phyloP scores from a whole-genome alignment of 2,888 invertebrate species.

The Malachius bipustulatus region DNA sequence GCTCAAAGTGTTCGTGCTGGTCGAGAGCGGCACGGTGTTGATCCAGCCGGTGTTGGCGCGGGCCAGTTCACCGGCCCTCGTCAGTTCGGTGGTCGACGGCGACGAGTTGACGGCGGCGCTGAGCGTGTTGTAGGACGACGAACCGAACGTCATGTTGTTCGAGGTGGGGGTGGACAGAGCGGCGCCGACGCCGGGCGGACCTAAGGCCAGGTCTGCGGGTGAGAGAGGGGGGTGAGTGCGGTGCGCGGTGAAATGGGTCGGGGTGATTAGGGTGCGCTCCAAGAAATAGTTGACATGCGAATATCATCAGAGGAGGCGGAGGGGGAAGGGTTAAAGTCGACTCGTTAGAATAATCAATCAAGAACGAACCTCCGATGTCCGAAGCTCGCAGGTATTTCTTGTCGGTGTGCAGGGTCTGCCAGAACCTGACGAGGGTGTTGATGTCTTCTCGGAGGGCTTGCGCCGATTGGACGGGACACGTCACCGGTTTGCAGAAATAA shows the following conservation, averaged over 20 bases:
- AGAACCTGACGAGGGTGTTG: slow-evolving; percentile 78
- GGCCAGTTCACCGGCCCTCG: slow-evolving; percentile 44
- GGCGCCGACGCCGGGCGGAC: too few relatives aligned
- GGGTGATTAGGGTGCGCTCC: too few relatives aligned
- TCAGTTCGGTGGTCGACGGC: slow-evolving; percentile 31
- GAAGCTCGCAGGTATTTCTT: slow-evolving; percentile 81
- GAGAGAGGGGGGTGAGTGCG: too few relatives aligned
- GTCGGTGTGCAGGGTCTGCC: slow-evolving; percentile 91
- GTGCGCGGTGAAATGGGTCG: too few relatives aligned
- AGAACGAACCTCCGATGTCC: slow-evolving; percentile 61
- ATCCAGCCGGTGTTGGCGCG: slow-evolving; percentile 75
- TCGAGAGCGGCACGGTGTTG: slow-evolving; percentile 75
- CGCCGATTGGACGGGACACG: slow-evolving; percentile 72
- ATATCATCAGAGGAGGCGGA: too few relatives aligned
- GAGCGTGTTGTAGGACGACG: slow-evolving; percentile 2
- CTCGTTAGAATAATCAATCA: too few relatives aligned
- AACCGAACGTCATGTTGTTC: slow-evolving; percentile 14
- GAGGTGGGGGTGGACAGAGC: slow-evolving; percentile 34
- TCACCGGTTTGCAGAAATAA: slow-evolving; percentile 87
- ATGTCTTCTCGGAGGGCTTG: slow-evolving; percentile 81
- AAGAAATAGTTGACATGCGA: too few relatives aligned
- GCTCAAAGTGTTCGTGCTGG: slow-evolving; percentile 52
- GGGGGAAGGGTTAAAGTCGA: too few relatives aligned
- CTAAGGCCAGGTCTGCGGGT: slow-evolving; percentile 32
- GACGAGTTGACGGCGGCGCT: slow-evolving; percentile 11